Evolutionary conservation across 2,888 invertebrate species (phyloP).

Genomic region (Frankliniella intonsa): DNA sequence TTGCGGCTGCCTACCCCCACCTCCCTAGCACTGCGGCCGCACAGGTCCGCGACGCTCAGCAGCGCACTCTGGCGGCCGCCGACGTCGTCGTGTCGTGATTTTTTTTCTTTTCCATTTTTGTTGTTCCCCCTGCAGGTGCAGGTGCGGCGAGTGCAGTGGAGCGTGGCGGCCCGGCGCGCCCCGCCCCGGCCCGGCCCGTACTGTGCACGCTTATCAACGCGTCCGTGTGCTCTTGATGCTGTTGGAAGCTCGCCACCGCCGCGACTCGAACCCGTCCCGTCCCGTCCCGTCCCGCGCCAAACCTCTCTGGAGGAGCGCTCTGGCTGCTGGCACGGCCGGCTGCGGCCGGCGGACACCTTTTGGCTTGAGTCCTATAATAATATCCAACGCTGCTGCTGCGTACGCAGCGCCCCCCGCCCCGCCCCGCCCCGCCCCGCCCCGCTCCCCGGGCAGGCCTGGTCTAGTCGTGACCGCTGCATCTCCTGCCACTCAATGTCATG

Average conservation of each 20-base stretch:
- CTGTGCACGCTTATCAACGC: not conserved
- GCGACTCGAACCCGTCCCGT: not conserved
- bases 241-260: not conserved
- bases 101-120: no score
- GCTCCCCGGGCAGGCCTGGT: not conserved
- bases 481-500: conserved; percentile 24
- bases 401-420: not conserved
- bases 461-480: conserved; percentile 24
- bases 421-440: not conserved
- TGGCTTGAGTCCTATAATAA: no score
- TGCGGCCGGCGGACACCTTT: no score
- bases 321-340: no score
- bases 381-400: not conserved
- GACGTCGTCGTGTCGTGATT: no score
- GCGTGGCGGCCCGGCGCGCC: not conserved
- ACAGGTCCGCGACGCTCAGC: no score
- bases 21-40: not conserved
- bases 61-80: no score
- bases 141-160: conserved; percentile 21
- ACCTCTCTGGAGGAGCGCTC: no score
- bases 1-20: not conserved
- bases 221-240: not conserved
- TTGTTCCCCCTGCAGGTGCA: not conserved
- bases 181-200: not conserved
- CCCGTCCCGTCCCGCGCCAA: not conserved